Base-by-base conservation (phyloP, 2,797 vertebrate genomes). In the Lagorchestes hirsutus region DNA sequence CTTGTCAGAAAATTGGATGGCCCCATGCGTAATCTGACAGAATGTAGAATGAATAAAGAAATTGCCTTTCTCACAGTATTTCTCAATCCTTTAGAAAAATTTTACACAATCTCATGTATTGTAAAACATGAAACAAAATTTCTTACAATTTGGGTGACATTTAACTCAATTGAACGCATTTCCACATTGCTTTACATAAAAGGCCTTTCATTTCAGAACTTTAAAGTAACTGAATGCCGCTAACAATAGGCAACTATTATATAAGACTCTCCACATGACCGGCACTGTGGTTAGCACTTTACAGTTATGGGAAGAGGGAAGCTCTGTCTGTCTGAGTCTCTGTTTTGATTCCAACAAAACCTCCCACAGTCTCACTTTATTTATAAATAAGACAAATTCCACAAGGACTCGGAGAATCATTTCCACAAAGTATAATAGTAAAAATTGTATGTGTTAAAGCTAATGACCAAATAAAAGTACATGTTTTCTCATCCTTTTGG, bases 31-130 rank as follows among this genome's bases (percentile, higher is more conserved):
- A 82, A 82, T 82, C 18, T 24, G 40, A 46, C 8, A 24, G 40
- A 82, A 82, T 9, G 6, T 82, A 46, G 22, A 82, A 31, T 24
- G 4, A 40, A 74, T 11, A 74, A 14, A 4, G 67, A 82, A 82
- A 18, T 82, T 24, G n/a, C 22, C 18, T 24, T 18, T 82, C 40
- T 82, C 24, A 82, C 22, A 46, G 40, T 82, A 46, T 82, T 82
- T 82, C 67, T 82, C 67, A 82, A 82, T 82, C 8, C 67, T 82
- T 46, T 24, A 10, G n/a, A 46, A 46, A 82, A 82, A 82, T 24
- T 82, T 82, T 82, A 46, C n/a, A 82, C 67, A 82, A 82, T 82
- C n/a, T 82, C 67, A 82, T 82, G n/a, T 46, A 46, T 82, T 82
- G 67, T 82, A 82, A 82, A 46, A 82, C 18, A 82, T 40, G 40